Evolutionary conservation across 1,140 invertebrate genomes (phyloP).

Genomic region (Rhagoletis pomonella): DNA sequence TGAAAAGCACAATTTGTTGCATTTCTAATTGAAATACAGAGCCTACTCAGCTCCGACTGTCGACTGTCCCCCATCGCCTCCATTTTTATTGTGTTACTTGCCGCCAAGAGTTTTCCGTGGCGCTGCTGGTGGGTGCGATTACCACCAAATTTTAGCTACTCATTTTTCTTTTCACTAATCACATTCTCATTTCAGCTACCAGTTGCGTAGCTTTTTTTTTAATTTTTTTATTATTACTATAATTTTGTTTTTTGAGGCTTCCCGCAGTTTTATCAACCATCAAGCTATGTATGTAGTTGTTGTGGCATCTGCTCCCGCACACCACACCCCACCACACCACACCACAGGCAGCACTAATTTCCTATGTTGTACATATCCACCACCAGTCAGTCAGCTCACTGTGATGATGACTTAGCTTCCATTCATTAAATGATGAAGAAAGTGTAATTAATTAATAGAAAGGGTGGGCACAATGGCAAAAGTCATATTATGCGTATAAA

Average conservation of each 20-base stretch:
- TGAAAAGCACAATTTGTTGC: constrained; percentile 17
- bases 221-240: not conserved
- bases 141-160: not conserved
- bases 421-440: not conserved
- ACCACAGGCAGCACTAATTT: not conserved
- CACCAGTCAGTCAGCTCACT: not conserved
- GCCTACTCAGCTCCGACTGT: too few species aligned
- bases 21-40: constrained; percentile 2
- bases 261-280: not conserved
- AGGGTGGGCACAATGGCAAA: not conserved
- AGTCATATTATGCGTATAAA: not conserved
- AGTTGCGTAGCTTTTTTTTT: not conserved
- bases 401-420: not conserved
- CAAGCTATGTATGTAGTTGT: not conserved
- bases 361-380: not conserved
- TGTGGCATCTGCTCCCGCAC: not conserved
- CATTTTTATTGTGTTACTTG: not conserved
- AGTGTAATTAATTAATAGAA: not conserved
- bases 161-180: not conserved
- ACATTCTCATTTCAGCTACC: not conserved
- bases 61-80: too few species aligned
- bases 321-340: not conserved
- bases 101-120: not conserved
- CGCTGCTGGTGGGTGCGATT: not conserved
- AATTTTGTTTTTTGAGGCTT: not conserved